Percentiles rank a stretch among this genome's conserved stretches.
Evolutionary conservation across 2,797 vertebrate genomes (phyloP).

Genomic region (Gymnodraco acuticeps): DNA sequence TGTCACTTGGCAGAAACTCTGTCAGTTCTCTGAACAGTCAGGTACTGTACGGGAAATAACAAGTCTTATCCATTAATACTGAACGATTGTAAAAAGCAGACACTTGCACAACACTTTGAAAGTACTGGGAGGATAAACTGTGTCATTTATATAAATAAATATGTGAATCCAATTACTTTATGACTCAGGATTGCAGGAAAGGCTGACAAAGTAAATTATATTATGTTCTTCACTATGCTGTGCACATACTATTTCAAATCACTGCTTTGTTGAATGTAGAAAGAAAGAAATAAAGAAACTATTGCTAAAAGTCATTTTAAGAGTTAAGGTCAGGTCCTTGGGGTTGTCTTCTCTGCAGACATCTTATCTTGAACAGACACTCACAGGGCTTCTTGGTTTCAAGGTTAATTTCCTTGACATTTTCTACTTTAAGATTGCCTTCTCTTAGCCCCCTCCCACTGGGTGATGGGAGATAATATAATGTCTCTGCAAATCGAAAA

Average conservation of each 20-base stretch:
- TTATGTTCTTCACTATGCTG: constrained; percentile 21
- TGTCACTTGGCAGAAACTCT: constrained; percentile 3
- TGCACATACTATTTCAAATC: constrained; percentile 40
- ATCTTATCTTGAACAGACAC: constrained; percentile 30
- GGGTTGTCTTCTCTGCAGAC: constrained; percentile 11
- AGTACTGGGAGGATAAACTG: neutral
- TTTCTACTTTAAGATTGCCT: neutral
- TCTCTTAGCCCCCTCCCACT: neutral
- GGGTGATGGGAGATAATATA: neutral
- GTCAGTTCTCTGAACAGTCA: neutral
- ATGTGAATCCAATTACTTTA: neutral
- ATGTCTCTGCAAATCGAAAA: constrained; percentile 2
- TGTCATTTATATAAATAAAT: neutral
- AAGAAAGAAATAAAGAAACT: no score
- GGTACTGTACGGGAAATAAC: neutral
- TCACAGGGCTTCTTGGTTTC: constrained; percentile 24
- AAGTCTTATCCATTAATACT: constrained; percentile 5
- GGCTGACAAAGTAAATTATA: neutral
- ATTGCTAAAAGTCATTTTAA: constrained; percentile 31
- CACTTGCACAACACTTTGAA: neutral
- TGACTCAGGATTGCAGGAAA: constrained; percentile 7
- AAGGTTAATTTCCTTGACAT: constrained; percentile 14
- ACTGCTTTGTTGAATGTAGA: constrained; percentile 34
- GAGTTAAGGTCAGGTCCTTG: constrained; percentile 52
- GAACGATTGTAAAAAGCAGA: neutral